Evolutionary conservation across 2,113 vertebrate genomes (phyloP).

Genomic region (Origma solitaria): DNA sequence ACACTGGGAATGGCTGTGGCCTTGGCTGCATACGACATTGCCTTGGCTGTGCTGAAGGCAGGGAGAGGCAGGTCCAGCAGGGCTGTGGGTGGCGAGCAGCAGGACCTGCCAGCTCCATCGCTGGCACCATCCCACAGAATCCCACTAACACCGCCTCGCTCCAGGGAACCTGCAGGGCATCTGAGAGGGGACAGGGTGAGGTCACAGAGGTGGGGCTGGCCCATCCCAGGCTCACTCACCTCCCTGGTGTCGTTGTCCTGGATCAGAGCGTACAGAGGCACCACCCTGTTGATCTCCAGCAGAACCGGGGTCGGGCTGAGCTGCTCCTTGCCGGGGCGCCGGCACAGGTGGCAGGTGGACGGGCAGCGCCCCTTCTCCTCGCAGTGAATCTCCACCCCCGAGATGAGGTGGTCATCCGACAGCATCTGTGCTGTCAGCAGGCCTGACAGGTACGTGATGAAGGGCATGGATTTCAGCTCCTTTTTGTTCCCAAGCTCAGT

Average conservation of each 20-base stretch:
- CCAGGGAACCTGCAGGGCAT: neutral
- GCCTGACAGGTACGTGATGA: slow-evolving; percentile 94
- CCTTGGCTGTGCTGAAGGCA: neutral
- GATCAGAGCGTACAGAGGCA: slow-evolving; percentile 90
- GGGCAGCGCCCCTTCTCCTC: slow-evolving; percentile 95
- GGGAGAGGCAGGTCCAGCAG: neutral
- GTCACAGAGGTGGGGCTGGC: neutral
- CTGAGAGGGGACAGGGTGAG: neutral
- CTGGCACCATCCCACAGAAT: neutral
- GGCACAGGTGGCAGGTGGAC: slow-evolving; percentile 89
- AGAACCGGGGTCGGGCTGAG: slow-evolving; percentile 88
- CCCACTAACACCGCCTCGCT: neutral
- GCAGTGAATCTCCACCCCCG: slow-evolving; percentile 91
- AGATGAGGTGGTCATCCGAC: slow-evolving; percentile 88
- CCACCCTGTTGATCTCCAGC: slow-evolving; percentile 89
- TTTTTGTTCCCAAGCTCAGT: slow-evolving; percentile 91
- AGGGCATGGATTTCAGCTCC: slow-evolving; percentile 91
- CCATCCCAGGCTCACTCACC: slow-evolving; percentile 69
- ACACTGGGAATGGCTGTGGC: neutral
- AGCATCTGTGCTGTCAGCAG: slow-evolving; percentile 91
- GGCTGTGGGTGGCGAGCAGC: neutral
- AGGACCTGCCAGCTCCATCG: neutral
- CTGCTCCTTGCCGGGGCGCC: slow-evolving; percentile 84
- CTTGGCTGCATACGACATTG: rapidly evolving
- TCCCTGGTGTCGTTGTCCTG: slow-evolving; percentile 94